phyloP scores from a whole-genome alignment of 2,113 vertebrate species.

The Platysteira castanea region DNA sequence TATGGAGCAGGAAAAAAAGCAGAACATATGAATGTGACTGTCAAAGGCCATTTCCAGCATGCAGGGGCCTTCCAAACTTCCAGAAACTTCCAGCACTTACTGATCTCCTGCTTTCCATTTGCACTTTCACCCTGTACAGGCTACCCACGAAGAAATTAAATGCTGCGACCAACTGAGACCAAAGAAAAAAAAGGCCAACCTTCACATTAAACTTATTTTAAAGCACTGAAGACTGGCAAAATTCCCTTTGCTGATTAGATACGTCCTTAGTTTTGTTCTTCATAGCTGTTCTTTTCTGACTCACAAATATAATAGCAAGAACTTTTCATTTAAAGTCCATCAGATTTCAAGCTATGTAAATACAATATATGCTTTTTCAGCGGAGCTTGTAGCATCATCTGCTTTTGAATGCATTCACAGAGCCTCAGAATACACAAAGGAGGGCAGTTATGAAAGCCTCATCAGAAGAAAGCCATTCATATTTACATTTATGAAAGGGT shows the following conservation, averaged over 20 bases:
- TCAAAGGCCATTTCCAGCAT: background rate
- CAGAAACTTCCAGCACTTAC: background rate
- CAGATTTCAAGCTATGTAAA: background rate
- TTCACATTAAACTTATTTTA: background rate
- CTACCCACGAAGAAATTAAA: background rate
- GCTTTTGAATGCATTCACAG: background rate
- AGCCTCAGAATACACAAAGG: background rate
- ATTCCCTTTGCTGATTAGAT: background rate
- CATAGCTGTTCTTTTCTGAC: background rate
- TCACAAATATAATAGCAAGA: background rate
- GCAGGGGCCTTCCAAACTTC: background rate
- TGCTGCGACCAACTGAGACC: background rate
- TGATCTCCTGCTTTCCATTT: background rate
- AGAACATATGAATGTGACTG: background rate
- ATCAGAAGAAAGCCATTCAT: background rate
- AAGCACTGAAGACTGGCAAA: background rate
- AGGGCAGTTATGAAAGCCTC: background rate
- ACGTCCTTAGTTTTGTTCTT: background rate
- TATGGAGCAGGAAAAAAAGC: background rate
- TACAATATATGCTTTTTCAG: background rate
- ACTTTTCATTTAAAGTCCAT: background rate
- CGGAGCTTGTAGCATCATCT: background rate
- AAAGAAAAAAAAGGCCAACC: background rate
- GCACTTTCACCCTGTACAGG: background rate
- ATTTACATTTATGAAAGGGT: background rate